A percentile compares a stretch with the other conserved stretches of the same genome.
phyloP scores from a whole-genome alignment of 2,888 invertebrate genomes.

The Calameuta idolon region DNA sequence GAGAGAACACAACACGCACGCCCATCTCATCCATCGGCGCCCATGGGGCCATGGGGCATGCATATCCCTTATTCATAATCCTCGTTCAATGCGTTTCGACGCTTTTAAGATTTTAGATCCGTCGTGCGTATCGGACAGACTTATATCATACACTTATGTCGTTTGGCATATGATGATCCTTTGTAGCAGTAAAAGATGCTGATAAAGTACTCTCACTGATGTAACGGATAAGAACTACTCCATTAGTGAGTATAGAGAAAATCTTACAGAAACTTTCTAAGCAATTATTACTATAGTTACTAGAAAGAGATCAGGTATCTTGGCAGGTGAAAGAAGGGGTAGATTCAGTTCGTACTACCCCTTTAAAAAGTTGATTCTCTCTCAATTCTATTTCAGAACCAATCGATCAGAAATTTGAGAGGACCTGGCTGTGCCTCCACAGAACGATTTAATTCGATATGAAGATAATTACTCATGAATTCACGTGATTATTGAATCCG shows the following conservation, averaged over 20 bases:
- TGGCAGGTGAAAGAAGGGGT: neutral
- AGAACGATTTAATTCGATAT: neutral
- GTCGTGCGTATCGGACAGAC: conserved; percentile 5
- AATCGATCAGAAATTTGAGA: neutral
- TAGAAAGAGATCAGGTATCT: neutral
- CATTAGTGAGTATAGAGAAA: neutral
- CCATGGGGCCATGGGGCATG: conserved; percentile 42
- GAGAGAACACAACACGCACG: conserved; percentile 3
- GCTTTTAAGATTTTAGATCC: conserved; percentile 51
- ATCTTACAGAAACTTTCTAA: neutral
- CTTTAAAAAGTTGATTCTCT: neutral
- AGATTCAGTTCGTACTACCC: neutral
- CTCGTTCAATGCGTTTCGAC: conserved; percentile 60
- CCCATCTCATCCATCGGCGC: conserved; percentile 50
- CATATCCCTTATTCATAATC: conserved; percentile 59
- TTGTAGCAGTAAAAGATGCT: neutral
- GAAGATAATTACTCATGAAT: neutral
- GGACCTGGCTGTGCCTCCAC: neutral
- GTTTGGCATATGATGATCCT: neutral
- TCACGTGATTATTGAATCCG: neutral
- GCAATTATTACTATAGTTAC: neutral
- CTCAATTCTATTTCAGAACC: neutral
- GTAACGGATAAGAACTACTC: neutral
- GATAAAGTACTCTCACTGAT: neutral
- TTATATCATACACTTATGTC: neutral